Conservation (phyloP, 2,797 vertebrate genomes). For the Cryptoprocta ferox region DNA sequence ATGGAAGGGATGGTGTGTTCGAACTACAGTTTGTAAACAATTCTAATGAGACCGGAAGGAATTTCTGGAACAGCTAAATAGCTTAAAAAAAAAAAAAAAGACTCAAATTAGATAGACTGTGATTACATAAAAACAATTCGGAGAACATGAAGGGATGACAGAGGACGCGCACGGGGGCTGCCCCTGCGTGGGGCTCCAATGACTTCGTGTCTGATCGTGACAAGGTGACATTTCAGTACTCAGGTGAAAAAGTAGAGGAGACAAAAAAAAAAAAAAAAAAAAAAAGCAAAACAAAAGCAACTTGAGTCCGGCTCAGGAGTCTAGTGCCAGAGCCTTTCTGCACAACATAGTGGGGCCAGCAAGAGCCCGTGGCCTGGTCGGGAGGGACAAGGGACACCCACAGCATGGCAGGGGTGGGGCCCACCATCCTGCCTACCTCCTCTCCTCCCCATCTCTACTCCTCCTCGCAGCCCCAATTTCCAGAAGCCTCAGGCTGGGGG, state of each 20-base stretch:
- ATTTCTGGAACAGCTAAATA: neutral
- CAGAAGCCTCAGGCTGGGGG: neutral
- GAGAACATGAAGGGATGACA: neutral
- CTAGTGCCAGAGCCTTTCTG: neutral
- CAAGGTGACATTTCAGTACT: neutral
- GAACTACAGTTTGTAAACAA: neutral
- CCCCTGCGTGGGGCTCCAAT: neutral
- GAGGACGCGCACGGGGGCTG: neutral
- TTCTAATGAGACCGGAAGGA: neutral
- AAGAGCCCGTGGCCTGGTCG: neutral
- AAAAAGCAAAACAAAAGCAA: neutral
- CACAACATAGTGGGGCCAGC: neutral
- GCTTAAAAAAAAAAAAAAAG: neutral
- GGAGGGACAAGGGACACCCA: neutral
- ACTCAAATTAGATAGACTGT: neutral
- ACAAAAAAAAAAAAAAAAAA: neutral
- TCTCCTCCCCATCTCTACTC: neutral
- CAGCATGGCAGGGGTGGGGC: neutral
- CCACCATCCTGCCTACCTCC: neutral
- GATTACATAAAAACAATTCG: neutral
- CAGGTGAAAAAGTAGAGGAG: neutral
- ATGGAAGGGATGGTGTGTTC: neutral
- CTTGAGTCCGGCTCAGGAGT: too few species aligned
- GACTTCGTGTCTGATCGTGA: neutral
- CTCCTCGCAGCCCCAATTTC: neutral